Evolutionary conservation across 1,140 invertebrate species (phyloP), one percentile per base, ranked within the genome.

Genomic region (Papilio dardanus): DNA sequence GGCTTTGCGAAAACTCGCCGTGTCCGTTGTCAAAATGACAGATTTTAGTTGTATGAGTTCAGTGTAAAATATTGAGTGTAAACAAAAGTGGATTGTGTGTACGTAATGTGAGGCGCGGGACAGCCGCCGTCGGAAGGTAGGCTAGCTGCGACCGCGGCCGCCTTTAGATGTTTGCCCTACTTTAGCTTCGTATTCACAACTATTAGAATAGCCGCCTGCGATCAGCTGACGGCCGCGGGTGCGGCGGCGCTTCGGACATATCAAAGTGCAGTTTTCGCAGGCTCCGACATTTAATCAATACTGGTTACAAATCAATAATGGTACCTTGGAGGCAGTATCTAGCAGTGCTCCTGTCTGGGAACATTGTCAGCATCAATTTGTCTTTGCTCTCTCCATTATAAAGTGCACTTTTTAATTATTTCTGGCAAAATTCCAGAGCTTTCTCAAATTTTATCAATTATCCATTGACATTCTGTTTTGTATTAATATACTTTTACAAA

Each of bases 141-240:
- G 78, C 75, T 71, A 79, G 78, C 76, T 77, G 85, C 82, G 86
- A 83, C 81, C 85, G 85, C 82, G 84, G 81, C 84, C 87, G 71
- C 71, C 71, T 73, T 73, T 88, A 90, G 85, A 88, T 90, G 85
- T 90, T 90, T 93, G 90, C 79, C 91, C 91, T 93, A 93, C 88
- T 93, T 93, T 90, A 88, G 82, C 79, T 82, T 78, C 83, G 83
- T 88, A 88, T 85, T 88, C 84, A 83, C 81, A 78, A 83, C 85
- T 89, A 92, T 93, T 91, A 92, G 91, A 90, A 88, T 93, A 92
- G 88, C 86, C 83, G 86, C 85, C 83, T 87, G 84, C 83, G 85
- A 92, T 92, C 91, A 92, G 90, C 91, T 92, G 91, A 87, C 92
- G 84, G 87, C 83, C 84, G 81, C 80, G 74, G 78, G 77, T 66